A percentile compares a stretch with the other conserved stretches of the same genome.
phyloP scores from a whole-genome alignment of 2,113 vertebrate genomes.

The Morone chrysops region DNA sequence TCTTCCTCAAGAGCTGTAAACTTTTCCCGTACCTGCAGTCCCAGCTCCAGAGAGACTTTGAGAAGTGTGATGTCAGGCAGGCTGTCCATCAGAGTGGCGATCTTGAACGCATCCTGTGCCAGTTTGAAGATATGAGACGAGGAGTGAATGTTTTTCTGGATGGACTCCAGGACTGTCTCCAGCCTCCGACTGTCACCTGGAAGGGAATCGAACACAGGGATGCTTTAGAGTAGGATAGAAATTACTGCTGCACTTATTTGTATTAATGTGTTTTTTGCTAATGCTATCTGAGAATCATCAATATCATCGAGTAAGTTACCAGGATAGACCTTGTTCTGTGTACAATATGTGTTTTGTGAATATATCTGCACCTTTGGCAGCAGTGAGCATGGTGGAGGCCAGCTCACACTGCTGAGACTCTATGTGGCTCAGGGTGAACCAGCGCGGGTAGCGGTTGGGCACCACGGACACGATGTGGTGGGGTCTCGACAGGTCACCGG shows the following conservation, averaged over 20 bases:
- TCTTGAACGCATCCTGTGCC: conserved; percentile 99
- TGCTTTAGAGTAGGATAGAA: not conserved
- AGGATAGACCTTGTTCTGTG: not conserved
- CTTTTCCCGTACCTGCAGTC: conserved; percentile 90
- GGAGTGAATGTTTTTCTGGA: conserved; percentile 99
- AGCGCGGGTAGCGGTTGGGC: conserved; percentile 96
- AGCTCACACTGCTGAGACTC: conserved; percentile 97
- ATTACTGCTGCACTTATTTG: not conserved
- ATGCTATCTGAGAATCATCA: not conserved
- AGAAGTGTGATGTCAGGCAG: conserved; percentile 96
- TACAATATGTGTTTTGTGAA: not conserved
- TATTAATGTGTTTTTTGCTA: no score
- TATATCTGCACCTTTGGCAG: conserved; percentile 90
- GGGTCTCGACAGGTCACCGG: conserved; percentile 93
- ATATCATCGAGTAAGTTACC: not conserved
- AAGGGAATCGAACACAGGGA: conserved; percentile 25
- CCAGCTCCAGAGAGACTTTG: conserved; percentile 96
- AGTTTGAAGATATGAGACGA: conserved; percentile 97
- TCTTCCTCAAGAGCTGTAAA: not conserved
- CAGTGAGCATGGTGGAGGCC: conserved; percentile 95
- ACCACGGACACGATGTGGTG: conserved; percentile 99
- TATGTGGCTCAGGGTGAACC: conserved; percentile 97
- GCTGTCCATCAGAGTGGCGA: conserved; percentile 95
- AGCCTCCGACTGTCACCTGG: conserved; percentile 95
- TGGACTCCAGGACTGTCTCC: conserved; percentile 97